Evolutionary conservation across 2,888 invertebrate species (phyloP).

Genomic region (Lycaena phlaeas): DNA sequence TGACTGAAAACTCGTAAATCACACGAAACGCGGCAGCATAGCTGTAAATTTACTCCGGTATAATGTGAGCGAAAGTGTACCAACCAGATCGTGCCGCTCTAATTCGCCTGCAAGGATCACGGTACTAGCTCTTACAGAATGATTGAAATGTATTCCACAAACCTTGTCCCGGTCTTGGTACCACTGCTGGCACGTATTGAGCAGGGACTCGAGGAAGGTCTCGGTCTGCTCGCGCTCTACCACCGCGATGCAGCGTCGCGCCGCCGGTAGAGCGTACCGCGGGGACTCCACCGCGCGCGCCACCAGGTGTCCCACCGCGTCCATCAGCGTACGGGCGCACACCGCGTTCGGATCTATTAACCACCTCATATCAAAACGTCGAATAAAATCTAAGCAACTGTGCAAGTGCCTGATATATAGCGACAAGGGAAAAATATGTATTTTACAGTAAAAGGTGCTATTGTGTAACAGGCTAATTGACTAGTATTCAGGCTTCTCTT

Average conservation of each 20-base stretch:
- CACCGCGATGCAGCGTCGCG: slow-evolving; percentile 88
- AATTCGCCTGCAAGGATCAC: neutral
- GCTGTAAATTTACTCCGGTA: too few species aligned
- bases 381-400: too few species aligned
- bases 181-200: slow-evolving; percentile 93
- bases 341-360: slow-evolving; percentile 82
- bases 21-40: neutral
- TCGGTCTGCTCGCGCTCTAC: slow-evolving; percentile 90
- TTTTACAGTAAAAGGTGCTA: too few species aligned
- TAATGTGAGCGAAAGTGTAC: too few species aligned
- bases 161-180: slow-evolving; percentile 87
- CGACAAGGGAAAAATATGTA: too few species aligned
- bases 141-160: neutral
- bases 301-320: slow-evolving; percentile 86
- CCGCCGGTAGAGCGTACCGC: slow-evolving; percentile 86
- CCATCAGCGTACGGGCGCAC: slow-evolving; percentile 80
- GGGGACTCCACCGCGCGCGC: slow-evolving; percentile 85
- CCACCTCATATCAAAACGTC: neutral
- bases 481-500: too few species aligned
- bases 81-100: too few species aligned
- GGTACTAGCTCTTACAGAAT: neutral
- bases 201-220: slow-evolving; percentile 89
- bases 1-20: too few species aligned
- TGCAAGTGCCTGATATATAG: too few species aligned
- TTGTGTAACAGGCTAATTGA: too few species aligned